Base-by-base conservation (phyloP, 1,140 invertebrate species). In the Mactra quadrangularis region DNA sequence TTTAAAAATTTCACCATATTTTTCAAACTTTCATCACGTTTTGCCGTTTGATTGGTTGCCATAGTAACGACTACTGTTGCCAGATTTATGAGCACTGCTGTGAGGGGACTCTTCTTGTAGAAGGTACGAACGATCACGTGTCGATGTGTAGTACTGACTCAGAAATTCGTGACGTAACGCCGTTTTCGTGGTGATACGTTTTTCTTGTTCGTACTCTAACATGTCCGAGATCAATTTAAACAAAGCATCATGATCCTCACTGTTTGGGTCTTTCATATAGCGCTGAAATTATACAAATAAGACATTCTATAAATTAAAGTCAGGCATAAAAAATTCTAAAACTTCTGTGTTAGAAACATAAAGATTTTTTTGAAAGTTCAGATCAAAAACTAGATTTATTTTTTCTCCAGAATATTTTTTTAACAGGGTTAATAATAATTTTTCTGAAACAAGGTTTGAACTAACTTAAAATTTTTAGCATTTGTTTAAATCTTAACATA, bases 151-250 rank as follows among this genome's bases (percentile, higher is more conserved):
- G 71, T 81, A 86, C 55, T 79, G 75, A 60, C 53, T 66, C 60
- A 99, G 99, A 94, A 99, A 99, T n/a, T 97, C 96, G 94, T 99
- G 98, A 38, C 95, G 93, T 79, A 99, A 92, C 6, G 98, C 97
- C 85, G 99, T 97, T 47, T 95, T 95, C 78, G 99, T 94, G 64
- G 96, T 96, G 86, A 99, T 97, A 55, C 99, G 95, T 88, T 97
- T 95, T 13, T 95, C 94, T 29, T 98, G 98, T 89, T 99, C 97
- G 93, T 99, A 99, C 82, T 99, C 97, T 89, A 99, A 93, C 98
- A 99, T 99, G 93, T 96, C 95, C 83, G 96, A 95, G 84, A 99
- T 96, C 83, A 99, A 94, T 90, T 99, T 97, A 93, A 99, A 99
- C 85, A 99, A 93, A 88, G 98, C 95, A 75, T 96, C 95, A 92